Evolutionary conservation across 2,113 vertebrate genomes (phyloP).

Genomic region (Callochromis pleurospilus): DNA sequence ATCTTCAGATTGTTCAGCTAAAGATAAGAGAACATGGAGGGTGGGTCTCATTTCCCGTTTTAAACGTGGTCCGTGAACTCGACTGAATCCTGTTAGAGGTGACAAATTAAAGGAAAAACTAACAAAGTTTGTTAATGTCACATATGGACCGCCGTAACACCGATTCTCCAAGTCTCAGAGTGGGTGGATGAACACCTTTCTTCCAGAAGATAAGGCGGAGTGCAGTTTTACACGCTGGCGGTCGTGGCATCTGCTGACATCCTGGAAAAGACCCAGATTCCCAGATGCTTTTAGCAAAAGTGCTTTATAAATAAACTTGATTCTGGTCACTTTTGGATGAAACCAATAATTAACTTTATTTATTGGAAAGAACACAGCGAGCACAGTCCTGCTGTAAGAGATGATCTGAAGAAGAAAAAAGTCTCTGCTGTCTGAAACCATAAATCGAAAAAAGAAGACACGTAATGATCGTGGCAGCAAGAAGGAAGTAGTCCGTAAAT

Average conservation of each 20-base stretch:
- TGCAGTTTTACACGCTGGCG: background rate
- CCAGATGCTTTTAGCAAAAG: background rate
- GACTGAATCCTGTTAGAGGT: accelerated
- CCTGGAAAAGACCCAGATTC: background rate
- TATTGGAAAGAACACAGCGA: background rate
- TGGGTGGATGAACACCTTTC: background rate
- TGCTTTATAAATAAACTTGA: background rate
- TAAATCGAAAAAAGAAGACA: accelerated
- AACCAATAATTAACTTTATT: background rate
- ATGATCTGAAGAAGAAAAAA: background rate
- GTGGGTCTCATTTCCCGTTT: accelerated
- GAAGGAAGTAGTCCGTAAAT: background rate
- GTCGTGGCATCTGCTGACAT: background rate
- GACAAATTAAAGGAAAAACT: background rate
- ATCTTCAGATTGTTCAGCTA: background rate
- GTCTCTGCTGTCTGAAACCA: background rate
- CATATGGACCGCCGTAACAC: accelerated
- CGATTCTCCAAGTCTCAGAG: background rate
- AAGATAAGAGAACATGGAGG: background rate
- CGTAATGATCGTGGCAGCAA: background rate
- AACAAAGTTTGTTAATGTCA: background rate
- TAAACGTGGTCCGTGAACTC: background rate
- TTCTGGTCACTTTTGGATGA: background rate
- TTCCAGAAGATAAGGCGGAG: accelerated
- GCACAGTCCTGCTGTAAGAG: background rate